Percentiles rank a stretch among this genome's conserved stretches.
phyloP scores from a whole-genome alignment of 2,113 vertebrate genomes.

The Platichthys flesus region DNA sequence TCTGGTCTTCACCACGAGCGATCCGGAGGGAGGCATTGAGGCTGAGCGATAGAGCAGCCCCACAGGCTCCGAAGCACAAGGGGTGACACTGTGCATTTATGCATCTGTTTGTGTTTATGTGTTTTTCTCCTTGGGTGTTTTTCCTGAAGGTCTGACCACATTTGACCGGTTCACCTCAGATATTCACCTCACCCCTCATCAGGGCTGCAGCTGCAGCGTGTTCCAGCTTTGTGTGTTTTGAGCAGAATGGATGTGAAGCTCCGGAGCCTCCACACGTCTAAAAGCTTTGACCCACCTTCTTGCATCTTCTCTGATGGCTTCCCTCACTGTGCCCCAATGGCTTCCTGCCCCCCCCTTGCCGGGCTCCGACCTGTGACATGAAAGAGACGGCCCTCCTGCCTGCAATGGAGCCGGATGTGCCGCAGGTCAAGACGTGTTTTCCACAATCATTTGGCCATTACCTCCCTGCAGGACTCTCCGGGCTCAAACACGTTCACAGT shows the following conservation, averaged over 20 bases:
- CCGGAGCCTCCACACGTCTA: background rate
- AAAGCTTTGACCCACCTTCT: background rate
- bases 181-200: background rate
- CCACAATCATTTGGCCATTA: constrained; percentile 33
- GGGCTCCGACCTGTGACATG: constrained; percentile 50
- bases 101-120: constrained; percentile 9
- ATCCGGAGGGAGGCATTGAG: constrained; percentile 43
- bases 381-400: constrained; percentile 29
- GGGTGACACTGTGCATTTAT: background rate
- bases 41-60: constrained; percentile 39
- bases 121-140: background rate
- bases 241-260: too few species aligned
- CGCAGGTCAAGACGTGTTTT: constrained; percentile 31
- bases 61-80: constrained; percentile 12
- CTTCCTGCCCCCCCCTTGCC: constrained; percentile 51
- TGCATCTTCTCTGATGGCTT: constrained; percentile 38
- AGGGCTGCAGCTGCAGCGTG: background rate
- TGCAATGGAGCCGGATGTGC: constrained; percentile 32
- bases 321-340: constrained; percentile 14
- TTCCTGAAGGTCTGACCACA: background rate
- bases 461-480: constrained; percentile 9
- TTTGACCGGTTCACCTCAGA: background rate
- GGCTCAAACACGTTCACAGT: background rate
- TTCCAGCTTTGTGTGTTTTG: too few species aligned
- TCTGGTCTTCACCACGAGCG: constrained; percentile 4